Evolutionary conservation across 1,140 invertebrate species (phyloP).

Genomic region (Zaprionus capensis): DNA sequence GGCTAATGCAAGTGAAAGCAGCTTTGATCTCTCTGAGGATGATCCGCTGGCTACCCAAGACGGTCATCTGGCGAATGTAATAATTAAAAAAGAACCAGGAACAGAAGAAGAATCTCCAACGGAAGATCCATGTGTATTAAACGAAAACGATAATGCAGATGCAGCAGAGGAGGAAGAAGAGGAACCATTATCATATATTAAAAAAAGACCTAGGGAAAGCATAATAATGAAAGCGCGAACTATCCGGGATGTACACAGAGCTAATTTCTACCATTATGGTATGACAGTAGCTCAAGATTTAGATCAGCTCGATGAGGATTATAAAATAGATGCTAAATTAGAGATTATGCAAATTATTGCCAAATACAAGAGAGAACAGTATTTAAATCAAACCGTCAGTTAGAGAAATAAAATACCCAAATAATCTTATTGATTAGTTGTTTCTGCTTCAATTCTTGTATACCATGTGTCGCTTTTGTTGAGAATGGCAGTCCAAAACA

Average conservation of each 20-base stretch:
- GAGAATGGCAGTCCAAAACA: constrained; percentile 24
- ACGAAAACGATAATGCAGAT: constrained; percentile 17
- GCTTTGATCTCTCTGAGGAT: constrained; percentile 37
- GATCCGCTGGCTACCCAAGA: constrained; percentile 42
- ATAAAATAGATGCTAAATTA: constrained; percentile 42
- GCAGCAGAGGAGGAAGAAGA: constrained; percentile 13
- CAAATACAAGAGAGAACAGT: constrained; percentile 48
- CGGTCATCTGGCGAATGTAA: constrained; percentile 9
- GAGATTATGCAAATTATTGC: constrained; percentile 53
- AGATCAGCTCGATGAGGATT: constrained; percentile 44
- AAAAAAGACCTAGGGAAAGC: constrained; percentile 23
- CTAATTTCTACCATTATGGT: constrained; percentile 43
- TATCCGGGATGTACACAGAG: constrained; percentile 5
- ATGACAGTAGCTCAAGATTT: constrained; percentile 44
- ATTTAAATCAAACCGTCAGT: constrained; percentile 26
- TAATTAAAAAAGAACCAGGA: constrained; percentile 29
- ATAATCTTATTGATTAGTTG: neutral
- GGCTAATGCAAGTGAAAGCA: constrained; percentile 21
- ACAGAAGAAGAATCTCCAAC: constrained; percentile 15
- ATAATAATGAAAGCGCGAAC: constrained; percentile 4
- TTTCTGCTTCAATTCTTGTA: neutral
- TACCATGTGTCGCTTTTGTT: constrained; percentile 15
- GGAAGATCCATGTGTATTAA: constrained; percentile 7
- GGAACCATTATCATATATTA: neutral
- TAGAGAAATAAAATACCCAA: constrained; percentile 7